Base-by-base conservation (phyloP, 2,888 invertebrate genomes). In the Dorcus parallelipipedus region DNA sequence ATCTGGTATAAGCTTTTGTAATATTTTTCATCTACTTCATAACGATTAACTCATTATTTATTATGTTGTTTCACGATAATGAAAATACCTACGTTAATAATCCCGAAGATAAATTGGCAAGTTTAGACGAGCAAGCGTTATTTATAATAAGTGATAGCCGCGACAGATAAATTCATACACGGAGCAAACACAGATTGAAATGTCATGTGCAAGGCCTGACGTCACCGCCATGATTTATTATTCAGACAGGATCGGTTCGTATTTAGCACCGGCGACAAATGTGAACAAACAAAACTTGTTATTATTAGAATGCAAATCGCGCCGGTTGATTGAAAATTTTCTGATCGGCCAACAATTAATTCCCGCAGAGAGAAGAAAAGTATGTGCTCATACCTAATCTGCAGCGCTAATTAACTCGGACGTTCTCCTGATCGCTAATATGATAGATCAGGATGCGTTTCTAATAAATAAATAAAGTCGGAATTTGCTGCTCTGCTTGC, bases 81-180 rank as follows among this genome's bases (percentile, higher is more conserved):
- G 60, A 60, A 60, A 57, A 60, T 45, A 20, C 52, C 10, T 33
- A 45, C 38, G 51, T 56, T 61, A 61, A 59, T 59, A 58, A 58
- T 52, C 53, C 58, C 45, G 58, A 61, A 58, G 61, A 61, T 61
- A 61, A 61, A 61, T 61, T 61, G 61, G 58, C 58, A 58, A 61
- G 61, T 61, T 61, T 61, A 53, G 49, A 58, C 23, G 56, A 54
- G 58, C 61, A 58, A 59, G 55, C 55, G 59, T 57, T 58, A 62
- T 62, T 62, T 62, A 62, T 62, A 62, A 62, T 62, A 60, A 60
- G 62, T 62, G 62, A 62, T 62, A 60, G 59, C 57, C 55, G 26
- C 53, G 48, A 43, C 53, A 57, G 62, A 62, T 62, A 62, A 57
- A 56, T 62, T 52, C 58, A 47, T 54, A 54, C 59, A 51, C 40